These are phyloP conservation scores for Suncus etruscus DNA, from an alignment of 2,113 vertebrate species.

Conservation along the genomic window DNA sequence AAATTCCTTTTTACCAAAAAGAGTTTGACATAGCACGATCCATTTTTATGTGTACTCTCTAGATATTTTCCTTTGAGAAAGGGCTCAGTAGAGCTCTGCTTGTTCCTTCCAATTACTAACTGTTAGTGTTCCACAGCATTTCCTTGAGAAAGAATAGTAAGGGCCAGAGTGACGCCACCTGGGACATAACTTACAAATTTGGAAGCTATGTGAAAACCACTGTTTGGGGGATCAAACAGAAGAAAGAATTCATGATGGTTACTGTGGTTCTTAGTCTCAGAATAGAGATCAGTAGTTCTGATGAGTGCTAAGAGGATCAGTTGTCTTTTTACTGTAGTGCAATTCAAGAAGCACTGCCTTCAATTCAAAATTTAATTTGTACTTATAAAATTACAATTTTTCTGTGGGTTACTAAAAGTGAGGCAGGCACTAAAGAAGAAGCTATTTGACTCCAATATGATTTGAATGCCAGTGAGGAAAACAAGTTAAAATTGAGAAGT, in stretches of 20 bases:
- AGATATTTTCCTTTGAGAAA: conserved; percentile 46
- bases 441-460: neutral
- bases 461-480: neutral
- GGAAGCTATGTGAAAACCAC: conserved; percentile 29
- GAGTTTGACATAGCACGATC: conserved; percentile 10
- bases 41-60: conserved; percentile 57
- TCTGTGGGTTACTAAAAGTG: neutral
- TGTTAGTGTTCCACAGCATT: conserved; percentile 21
- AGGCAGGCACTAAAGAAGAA: neutral
- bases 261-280: neutral
- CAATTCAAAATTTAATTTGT: conserved; percentile 51
- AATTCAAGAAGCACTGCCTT: conserved; percentile 3
- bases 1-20: conserved; percentile 26
- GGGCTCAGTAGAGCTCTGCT: conserved; percentile 40
- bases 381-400: conserved; percentile 36
- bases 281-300: neutral
- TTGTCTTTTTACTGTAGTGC: neutral
- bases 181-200: neutral
- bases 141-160: conserved; percentile 26
- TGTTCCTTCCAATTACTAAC: conserved; percentile 46
- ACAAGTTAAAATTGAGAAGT: conserved; percentile 26
- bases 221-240: conserved; percentile 6
- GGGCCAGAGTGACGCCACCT: neutral
- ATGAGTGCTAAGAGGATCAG: neutral
- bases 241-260: neutral